These are phyloP conservation scores for Ictalurus furcatus DNA, from an alignment of 2,113 vertebrate species.

Conservation along the genomic window DNA sequence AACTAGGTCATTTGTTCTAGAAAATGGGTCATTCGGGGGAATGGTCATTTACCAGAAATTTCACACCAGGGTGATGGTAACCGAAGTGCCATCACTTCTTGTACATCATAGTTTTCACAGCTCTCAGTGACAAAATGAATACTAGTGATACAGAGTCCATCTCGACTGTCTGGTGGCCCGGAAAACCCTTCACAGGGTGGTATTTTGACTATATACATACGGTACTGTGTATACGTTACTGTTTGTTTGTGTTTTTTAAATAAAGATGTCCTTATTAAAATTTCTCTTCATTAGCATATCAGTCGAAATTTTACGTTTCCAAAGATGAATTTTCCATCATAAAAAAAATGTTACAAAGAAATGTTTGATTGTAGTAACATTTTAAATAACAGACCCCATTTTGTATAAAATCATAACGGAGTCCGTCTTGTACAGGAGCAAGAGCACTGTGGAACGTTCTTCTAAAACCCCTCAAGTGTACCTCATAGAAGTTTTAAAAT, in stretches of 20 bases:
- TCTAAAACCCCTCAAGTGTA: background rate
- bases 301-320: background rate
- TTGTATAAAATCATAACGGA: background rate
- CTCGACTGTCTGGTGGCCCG: too few species aligned
- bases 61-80: slow-evolving; percentile 2
- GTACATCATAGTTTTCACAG: background rate
- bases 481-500: background rate
- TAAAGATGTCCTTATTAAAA: background rate
- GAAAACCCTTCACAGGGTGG: background rate
- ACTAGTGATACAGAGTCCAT: background rate
- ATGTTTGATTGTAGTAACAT: background rate
- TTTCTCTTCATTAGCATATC: background rate
- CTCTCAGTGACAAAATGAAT: background rate
- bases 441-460: background rate
- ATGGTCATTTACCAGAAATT: background rate
- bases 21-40: too few species aligned
- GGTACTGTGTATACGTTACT: background rate
- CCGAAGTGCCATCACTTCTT: background rate
- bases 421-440: background rate
- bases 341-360: background rate
- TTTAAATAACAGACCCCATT: background rate
- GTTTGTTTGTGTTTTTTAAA: too few species aligned
- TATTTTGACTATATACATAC: background rate
- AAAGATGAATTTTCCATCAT: background rate
- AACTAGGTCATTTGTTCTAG: background rate